These are phyloP conservation scores for Cololabis saira DNA, from an alignment of 2,113 vertebrate species.

Conservation along the genomic window DNA sequence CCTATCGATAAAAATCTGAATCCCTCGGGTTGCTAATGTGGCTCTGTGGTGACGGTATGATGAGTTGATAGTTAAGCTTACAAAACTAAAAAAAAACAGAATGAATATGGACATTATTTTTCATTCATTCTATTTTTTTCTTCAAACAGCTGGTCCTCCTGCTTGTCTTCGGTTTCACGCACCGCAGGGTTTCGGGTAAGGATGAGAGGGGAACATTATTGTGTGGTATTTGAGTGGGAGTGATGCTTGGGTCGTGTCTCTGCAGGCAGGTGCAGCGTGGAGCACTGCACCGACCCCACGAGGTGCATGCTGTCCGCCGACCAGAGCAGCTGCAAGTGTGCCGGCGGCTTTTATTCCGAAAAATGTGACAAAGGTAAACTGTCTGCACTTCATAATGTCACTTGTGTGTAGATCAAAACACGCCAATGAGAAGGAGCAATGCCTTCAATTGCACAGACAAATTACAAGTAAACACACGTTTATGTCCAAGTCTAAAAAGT, in stretches of 20 bases:
- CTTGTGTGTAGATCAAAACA: not conserved
- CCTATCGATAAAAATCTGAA: accelerated
- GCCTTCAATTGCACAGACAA: too few species aligned
- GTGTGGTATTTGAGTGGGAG: too few species aligned
- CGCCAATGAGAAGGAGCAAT: too few species aligned
- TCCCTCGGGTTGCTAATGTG: not conserved
- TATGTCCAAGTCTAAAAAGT: too few species aligned
- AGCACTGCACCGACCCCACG: conserved; percentile 50
- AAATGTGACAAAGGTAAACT: conserved; percentile 74
- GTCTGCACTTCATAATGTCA: not conserved
- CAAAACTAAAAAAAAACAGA: not conserved
- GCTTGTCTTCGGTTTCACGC: conserved; percentile 32
- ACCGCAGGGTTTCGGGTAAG: conserved; percentile 58
- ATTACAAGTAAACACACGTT: too few species aligned
- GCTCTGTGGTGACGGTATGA: too few species aligned
- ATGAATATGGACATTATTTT: not conserved
- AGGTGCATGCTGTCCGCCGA: conserved; percentile 63
- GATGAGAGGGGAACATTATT: too few species aligned
- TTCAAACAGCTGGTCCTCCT: conserved; percentile 53
- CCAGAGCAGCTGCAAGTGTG: conserved; percentile 71
- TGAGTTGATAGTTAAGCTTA: not conserved
- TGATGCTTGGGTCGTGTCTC: not conserved
- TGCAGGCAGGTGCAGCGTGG: conserved; percentile 71
- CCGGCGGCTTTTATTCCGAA: conserved; percentile 67
- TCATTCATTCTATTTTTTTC: not conserved